phyloP scores from a whole-genome alignment of 2,797 vertebrate species.

The Pipistrellus pipistrellus region DNA sequence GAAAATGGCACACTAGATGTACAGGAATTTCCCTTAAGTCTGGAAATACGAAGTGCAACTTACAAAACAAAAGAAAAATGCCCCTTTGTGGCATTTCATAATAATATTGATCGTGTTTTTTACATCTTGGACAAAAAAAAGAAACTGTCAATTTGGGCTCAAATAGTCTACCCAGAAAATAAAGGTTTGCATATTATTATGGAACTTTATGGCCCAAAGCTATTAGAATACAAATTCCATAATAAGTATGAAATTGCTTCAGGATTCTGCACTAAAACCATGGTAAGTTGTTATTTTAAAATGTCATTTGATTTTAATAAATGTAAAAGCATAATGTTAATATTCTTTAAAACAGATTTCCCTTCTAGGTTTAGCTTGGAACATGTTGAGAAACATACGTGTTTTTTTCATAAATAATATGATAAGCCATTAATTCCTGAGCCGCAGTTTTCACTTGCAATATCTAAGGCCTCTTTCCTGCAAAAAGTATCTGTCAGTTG shows the following conservation, averaged over 20 bases:
- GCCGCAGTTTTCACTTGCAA: not conserved
- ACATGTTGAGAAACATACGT: not conserved
- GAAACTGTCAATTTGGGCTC: constrained; percentile 65
- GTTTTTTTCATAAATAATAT: constrained; percentile 25
- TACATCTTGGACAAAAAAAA: constrained; percentile 77
- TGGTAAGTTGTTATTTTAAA: constrained; percentile 70
- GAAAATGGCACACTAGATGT: not conserved
- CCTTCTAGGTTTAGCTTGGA: not conserved
- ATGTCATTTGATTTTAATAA: constrained; percentile 42
- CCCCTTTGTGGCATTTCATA: constrained; percentile 74
- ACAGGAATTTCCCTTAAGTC: constrained; percentile 72
- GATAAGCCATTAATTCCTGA: not conserved
- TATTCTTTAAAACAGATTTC: not conserved
- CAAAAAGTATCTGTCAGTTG: not conserved
- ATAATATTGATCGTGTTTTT: not conserved
- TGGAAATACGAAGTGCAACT: constrained; percentile 61
- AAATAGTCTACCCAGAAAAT: constrained; percentile 79
- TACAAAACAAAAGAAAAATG: constrained; percentile 37
- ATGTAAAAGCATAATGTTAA: constrained; percentile 23
- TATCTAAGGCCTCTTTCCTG: constrained; percentile 7
- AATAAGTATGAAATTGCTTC: constrained; percentile 59
- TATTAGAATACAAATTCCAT: not conserved
- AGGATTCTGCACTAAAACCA: constrained; percentile 78
- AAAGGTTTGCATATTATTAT: constrained; percentile 35
- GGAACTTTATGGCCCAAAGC: constrained; percentile 63